Conservation (phyloP, 2,113 vertebrate species). For the Cyanistes caeruleus region DNA sequence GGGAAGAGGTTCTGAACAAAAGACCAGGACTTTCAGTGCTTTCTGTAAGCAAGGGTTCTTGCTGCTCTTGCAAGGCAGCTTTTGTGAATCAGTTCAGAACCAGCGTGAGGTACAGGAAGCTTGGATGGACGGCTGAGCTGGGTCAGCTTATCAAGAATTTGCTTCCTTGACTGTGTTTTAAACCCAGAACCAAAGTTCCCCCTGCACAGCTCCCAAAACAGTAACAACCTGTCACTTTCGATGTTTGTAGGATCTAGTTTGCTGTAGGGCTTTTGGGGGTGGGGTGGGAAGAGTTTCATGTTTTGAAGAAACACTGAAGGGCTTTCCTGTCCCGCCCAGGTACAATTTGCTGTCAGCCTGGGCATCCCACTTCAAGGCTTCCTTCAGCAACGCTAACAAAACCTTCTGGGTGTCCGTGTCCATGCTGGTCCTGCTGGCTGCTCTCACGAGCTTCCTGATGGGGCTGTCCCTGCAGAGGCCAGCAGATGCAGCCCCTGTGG, state of each 20-base stretch:
- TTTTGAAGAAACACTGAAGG: neutral
- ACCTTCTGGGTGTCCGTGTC: slow-evolving; percentile 80
- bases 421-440: slow-evolving; percentile 81
- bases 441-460: slow-evolving; percentile 83
- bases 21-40: neutral
- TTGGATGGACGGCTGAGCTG: no score
- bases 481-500: slow-evolving; percentile 85
- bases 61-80: neutral
- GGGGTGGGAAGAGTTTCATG: neutral
- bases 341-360: slow-evolving; percentile 30
- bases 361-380: slow-evolving; percentile 42
- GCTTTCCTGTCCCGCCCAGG: slow-evolving; percentile 18
- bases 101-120: neutral
- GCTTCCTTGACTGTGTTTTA: neutral
- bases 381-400: slow-evolving; percentile 70
- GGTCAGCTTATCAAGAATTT: neutral
- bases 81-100: neutral
- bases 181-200: neutral
- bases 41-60: neutral
- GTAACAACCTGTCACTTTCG: neutral
- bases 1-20: neutral
- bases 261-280: neutral
- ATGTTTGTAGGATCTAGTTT: neutral
- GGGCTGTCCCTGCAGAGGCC: slow-evolving; percentile 86
- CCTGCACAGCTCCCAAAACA: neutral